Conservation (phyloP, 2,113 vertebrate genomes). For the Tor tambroides region DNA sequence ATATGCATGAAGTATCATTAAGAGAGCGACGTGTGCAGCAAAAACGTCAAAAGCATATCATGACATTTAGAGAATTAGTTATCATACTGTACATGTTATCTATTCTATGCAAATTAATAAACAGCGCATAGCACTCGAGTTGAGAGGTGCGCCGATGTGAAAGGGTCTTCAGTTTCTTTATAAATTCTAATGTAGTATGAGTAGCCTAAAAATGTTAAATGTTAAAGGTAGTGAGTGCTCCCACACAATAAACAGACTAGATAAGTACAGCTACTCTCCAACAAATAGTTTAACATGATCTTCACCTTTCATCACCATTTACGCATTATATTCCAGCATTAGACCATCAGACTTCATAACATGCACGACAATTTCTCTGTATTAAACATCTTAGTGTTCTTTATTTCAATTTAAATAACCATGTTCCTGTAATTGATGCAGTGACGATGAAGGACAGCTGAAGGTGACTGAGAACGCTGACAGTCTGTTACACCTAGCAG, state of each 20-base stretch:
- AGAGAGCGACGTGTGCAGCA: neutral
- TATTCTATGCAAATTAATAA: neutral
- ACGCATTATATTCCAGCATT: neutral
- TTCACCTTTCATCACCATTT: slow-evolving; percentile 28
- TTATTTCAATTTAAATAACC: slow-evolving; percentile 15
- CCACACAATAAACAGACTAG: slow-evolving; percentile 5
- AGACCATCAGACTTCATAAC: neutral
- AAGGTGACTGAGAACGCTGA: slow-evolving; percentile 21
- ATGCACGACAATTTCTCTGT: neutral
- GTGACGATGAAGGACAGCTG: slow-evolving; percentile 28
- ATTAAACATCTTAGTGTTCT: neutral
- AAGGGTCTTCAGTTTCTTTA: neutral
- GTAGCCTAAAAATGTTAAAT: neutral
- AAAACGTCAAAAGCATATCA: neutral
- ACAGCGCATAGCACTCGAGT: neutral
- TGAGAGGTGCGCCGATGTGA: neutral
- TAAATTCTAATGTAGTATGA: neutral
- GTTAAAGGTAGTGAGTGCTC: neutral
- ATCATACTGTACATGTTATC: neutral
- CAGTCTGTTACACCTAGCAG: slow-evolving; percentile 9
- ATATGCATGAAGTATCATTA: neutral
- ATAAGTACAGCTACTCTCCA: slow-evolving; percentile 6
- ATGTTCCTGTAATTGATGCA: neutral
- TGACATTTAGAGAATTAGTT: no score
- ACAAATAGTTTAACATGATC: slow-evolving; percentile 13